Evolutionary conservation across 1,140 invertebrate species (phyloP), one percentile per base, ranked within the genome.

Genomic region (Zaprionus ornatus): DNA sequence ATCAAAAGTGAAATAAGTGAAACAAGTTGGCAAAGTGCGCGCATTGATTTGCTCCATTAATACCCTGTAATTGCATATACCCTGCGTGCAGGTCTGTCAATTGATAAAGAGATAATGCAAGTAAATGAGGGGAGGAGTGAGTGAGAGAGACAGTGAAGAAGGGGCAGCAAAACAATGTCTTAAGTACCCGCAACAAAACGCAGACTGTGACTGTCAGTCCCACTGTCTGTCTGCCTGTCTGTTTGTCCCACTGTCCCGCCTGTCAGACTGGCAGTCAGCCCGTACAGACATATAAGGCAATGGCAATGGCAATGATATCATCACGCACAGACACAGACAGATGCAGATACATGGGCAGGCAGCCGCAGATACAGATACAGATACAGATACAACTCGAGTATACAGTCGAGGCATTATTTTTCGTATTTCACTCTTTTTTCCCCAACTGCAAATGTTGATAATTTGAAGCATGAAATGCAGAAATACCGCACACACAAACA

Each of bases 41-140:
- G 12, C 21, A 52, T 21, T 52, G 17, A 70, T 56, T 70, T 59
- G 61, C 66, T 62, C 60, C 73, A 79, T 69, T 63, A 48, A 50
- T 70, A 62, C 29, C 17, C 45, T 54, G n/a, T 55, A 40, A 54
- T 17, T 55, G 29, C 9, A 29, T 21, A 35, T 40, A 65, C 48
- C 62, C 79, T 67, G 68, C 67, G 68, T 80, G 80, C 76, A 87
- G 80, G 84, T 88, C 84, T 84, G 80, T 83, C 80, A 80, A 87
- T 77, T 90, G 84, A 88, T 87, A 87, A 87, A 80, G 70, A 84
- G 84, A 80, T 87, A 88, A 87, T 87, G 67, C 63, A n/a, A 17
- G 61, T 40, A 61, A 32, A 64, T 17, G 67, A 67, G 40, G 42
- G 29, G 40, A 55, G 9, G 7, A 45, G 12, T 21, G 27, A 69